Base-by-base conservation (phyloP, 2,797 vertebrate species). In the Sebastes trivittatus region DNA sequence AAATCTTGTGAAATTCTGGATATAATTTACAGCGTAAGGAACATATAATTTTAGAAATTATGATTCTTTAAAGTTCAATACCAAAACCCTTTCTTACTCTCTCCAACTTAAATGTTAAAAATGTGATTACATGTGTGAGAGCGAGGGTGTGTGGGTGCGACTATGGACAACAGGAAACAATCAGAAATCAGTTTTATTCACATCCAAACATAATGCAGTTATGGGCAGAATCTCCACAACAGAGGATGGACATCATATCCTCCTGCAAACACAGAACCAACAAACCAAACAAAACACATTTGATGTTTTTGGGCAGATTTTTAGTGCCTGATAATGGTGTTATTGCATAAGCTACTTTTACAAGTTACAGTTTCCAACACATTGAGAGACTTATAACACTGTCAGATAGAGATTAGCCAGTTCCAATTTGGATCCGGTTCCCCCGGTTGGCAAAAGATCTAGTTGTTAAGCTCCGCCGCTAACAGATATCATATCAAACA, bases 1-100 rank as follows among this genome's bases (percentile, higher is more conserved):
- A 42, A 42, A 42, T 16, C 38, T 46, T 16, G 38, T 46, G 16
- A 46, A 46, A 46, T 18, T 46, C 42, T 46, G 14, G 6, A 46
- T 16, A 46, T 46, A 46, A 46, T 46, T 46, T 46, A 42, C 38
- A 18, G 16, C 0, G 42, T 46, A 46, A 46, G 13, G 29, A 18
- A 32, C 52, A 11, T 68, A 25, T 18, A 34, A 13, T 16, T n/a
- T n/a, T 3, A n/a, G 11, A 18, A 30, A 49, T n/a, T 3, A 8
- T 3, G 13, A 32, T 54, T 30, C 18, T 8, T 14, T 5, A 13
- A 23, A 18, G 36, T 65, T 46, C 14, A 27, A 27, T 46, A 46
- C 13, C 22, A 10, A 1, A 0, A 0, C 36, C 11, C 20, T n/a
- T 1, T 49, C 18, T 20, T 66, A 11, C 18, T 49, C 23, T 29